Base-by-base conservation (phyloP, 2,797 vertebrate genomes). In the Pseudomugil gertrudae region DNA sequence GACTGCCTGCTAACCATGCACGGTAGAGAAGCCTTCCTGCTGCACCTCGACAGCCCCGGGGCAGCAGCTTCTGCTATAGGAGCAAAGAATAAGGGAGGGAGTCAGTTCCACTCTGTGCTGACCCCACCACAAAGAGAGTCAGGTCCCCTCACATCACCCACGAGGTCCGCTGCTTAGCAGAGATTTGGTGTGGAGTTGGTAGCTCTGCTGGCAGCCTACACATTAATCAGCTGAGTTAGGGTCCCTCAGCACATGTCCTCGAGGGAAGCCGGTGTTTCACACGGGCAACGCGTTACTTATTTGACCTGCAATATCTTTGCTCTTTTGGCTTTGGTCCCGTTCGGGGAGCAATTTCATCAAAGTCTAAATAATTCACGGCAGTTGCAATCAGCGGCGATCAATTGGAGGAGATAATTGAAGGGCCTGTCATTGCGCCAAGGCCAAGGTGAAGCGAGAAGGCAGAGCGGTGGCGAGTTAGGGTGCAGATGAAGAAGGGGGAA, bases 361-460 rank as follows among this genome's bases (percentile, higher is more conserved):
- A 81, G 86, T 85, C 85, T 90, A 89, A 93, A 93, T 92, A 85
- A 90, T 89, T 91, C 81, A 90, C 79, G 9, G 76, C 84, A 86
- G 90, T 85, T 78, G 85, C 86, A 92, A 92, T 89, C 89, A 87
- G 84, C 81, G 32, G 76, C 80, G 77, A 91, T 92, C 90, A 89
- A 90, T 92, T 51, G 76, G 74, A 10, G 69, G 72, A 71, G 79
- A 90, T 91, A 90, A 92, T 91, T 92, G 89, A 90, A 84, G 84
- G 87, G 76, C 84, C 83, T 86, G 90, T 88, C 86, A 86, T 81
- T 84, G 84, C 66, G 63, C 79, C 87, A 82, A 90, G 85, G 88
- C 87, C 84, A 84, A 89, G 81, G 86, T 78, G 86, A 87, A 74
- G 76, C 45, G 30, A 38, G 55, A 50, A 67, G 69, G 74, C 70